Percentiles rank a stretch among this genome's conserved stretches.
Evolutionary conservation across 2,888 invertebrate species (phyloP).

Genomic region (Mythimna loreyi): DNA sequence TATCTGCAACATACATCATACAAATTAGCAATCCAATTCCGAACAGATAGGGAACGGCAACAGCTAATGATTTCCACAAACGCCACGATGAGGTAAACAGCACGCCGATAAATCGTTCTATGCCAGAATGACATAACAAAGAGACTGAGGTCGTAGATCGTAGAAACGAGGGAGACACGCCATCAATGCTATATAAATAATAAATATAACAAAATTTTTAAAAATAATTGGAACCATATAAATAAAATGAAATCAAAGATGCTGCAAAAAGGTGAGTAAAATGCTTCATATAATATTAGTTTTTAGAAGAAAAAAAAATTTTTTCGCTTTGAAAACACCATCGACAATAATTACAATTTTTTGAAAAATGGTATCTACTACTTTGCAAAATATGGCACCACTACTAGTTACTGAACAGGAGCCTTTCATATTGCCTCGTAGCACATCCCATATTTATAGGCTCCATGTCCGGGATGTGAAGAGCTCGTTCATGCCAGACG

Average conservation of each 20-base stretch:
- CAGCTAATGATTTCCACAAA: conserved; percentile 65
- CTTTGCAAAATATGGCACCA: background rate
- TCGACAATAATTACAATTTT: background rate
- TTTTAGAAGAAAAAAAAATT: background rate
- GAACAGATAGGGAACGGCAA: conserved; percentile 42
- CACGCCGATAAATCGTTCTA: conserved; percentile 75
- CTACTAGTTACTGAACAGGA: background rate
- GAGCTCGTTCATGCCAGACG: conserved; percentile 30
- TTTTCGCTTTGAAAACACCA: background rate
- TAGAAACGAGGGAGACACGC: conserved; percentile 43
- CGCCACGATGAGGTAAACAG: conserved; percentile 61
- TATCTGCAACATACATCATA: conserved; percentile 34
- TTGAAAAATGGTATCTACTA: background rate
- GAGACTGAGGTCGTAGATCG: conserved; percentile 44
- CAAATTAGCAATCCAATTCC: conserved; percentile 51
- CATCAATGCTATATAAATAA: background rate
- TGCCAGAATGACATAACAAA: conserved; percentile 79
- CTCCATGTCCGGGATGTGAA: conserved; percentile 27
- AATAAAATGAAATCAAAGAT: no score
- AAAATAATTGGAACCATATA: no score
- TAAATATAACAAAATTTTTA: no score
- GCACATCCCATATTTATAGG: conserved; percentile 30
- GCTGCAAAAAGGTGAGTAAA: background rate
- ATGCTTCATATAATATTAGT: background rate
- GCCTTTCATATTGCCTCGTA: no score